Evolutionary conservation across 2,888 invertebrate species (phyloP).

Genomic region (Zaprionus obscuricornis): DNA sequence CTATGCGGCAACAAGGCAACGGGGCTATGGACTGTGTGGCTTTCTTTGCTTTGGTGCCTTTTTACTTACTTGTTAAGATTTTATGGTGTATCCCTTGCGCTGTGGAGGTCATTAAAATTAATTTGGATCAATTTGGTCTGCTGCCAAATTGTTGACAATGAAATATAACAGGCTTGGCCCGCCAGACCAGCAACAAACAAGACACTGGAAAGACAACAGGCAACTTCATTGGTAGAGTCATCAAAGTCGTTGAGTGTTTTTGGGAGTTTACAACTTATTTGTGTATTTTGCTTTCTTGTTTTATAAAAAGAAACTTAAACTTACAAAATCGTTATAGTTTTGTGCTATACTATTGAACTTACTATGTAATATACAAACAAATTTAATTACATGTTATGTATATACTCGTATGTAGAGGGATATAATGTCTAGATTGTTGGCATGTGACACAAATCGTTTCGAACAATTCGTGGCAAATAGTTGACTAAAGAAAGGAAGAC

Average conservation of each 20-base stretch:
- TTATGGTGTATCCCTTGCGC: slow-evolving; percentile 52
- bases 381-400: slow-evolving; percentile 1
- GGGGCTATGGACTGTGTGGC: too few relatives aligned
- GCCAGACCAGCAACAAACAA: slow-evolving; percentile 16
- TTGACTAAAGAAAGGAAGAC: slow-evolving; percentile 46
- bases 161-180: slow-evolving; percentile 67
- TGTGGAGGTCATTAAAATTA: slow-evolving; percentile 82
- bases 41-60: slow-evolving; percentile 32
- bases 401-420: not conserved
- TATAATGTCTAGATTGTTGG: slow-evolving; percentile 12
- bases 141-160: slow-evolving; percentile 82
- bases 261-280: slow-evolving; percentile 75
- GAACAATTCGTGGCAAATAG: slow-evolving; percentile 48
- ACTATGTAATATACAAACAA: slow-evolving; percentile 22
- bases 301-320: slow-evolving; percentile 41
- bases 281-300: slow-evolving; percentile 40
- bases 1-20: too few relatives aligned
- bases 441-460: slow-evolving; percentile 55
- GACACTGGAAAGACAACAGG: slow-evolving; percentile 8
- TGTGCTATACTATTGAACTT: slow-evolving; percentile 46
- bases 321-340: slow-evolving; percentile 60
- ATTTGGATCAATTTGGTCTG: slow-evolving; percentile 82
- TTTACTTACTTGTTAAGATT: slow-evolving; percentile 58
- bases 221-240: slow-evolving; percentile 71
- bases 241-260: slow-evolving; percentile 53